Percentiles rank a stretch among this genome's conserved stretches.
phyloP scores from a whole-genome alignment of 2,113 vertebrate genomes.

The Synodontis membranacea region DNA sequence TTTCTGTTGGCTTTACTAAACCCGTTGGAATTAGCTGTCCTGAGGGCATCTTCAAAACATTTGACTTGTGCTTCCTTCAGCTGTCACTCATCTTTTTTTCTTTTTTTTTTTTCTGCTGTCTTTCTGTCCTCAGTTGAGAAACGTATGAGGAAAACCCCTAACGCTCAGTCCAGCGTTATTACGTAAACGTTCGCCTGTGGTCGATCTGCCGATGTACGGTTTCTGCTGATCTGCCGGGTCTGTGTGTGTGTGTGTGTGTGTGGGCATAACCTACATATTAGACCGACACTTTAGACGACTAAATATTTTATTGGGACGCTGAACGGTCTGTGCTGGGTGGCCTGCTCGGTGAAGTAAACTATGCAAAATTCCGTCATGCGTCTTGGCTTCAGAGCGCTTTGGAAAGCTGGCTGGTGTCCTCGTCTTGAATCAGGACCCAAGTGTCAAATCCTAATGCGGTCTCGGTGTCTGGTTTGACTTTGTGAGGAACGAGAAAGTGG shows the following conservation, averaged over 20 bases:
- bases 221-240: neutral
- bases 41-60: conserved; percentile 54
- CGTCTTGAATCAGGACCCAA: neutral
- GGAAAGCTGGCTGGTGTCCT: conserved; percentile 33
- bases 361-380: neutral
- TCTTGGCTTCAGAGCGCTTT: neutral
- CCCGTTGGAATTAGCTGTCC: conserved; percentile 54
- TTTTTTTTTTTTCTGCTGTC: no score
- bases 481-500: neutral
- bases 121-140: neutral
- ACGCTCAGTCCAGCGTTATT: neutral
- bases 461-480: neutral
- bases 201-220: neutral
- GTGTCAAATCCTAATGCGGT: neutral
- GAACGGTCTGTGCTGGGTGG: neutral
- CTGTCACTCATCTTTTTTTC: conserved; percentile 23
- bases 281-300: neutral
- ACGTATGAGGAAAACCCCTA: neutral
- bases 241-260: conserved; percentile 11
- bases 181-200: neutral
- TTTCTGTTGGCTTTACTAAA: conserved; percentile 64
- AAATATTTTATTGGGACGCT: neutral
- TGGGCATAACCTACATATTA: neutral
- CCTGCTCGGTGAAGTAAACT: neutral
- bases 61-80: conserved; percentile 44